Base-by-base conservation (phyloP, 2,113 vertebrate species). In the Chrysemys picta region DNA sequence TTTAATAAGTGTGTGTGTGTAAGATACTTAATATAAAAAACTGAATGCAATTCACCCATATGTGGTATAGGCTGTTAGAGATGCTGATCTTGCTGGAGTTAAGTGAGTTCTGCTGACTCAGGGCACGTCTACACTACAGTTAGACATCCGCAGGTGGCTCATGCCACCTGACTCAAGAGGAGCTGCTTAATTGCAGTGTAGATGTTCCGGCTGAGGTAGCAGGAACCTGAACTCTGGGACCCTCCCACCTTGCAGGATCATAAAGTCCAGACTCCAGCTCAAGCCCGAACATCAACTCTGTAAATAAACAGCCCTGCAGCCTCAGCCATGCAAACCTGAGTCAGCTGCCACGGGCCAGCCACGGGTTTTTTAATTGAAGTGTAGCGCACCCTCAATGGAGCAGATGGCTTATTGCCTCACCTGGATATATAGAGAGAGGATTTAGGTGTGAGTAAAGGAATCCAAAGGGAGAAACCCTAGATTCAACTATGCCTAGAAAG, bases 71-170 rank as follows among this genome's bases (percentile, higher is more conserved):
- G 19, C 21, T 89, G 59, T 21, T 72, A 90, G 5, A 3, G 69
- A 52, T 29, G 53, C 45, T 21, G 3, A 42, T 76, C 22, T 79
- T 92, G 59, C 17, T 72, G 87, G 85, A 27, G 45, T 89, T 57
- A 35, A 50, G 9, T 38, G 72, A 85, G 12, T 90, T 96, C 82
- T 92, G 84, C 84, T 87, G 72, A 86, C 81, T 90, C 93, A 22
- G 7, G 17, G n/a, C 38, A 72, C 3, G 65, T 11, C 19, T 38
- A 72, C 35, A 72, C 21, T 21, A 10, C 19, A 72, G n/a, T 38
- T 38, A 72, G n/a, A 38, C 19, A 69, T 7, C 62, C 8, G 4
- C 35, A 69, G 35, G 31, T n/a, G 62, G 35, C 35, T 69, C 29
- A 1, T 31, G 62, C 14, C 6, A 65, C 31, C 62, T n/a, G 14